A percentile compares a stretch with the other conserved stretches of the same genome.
Conservation (phyloP, 1,140 invertebrate species). For the Halictus rubicundus region DNA sequence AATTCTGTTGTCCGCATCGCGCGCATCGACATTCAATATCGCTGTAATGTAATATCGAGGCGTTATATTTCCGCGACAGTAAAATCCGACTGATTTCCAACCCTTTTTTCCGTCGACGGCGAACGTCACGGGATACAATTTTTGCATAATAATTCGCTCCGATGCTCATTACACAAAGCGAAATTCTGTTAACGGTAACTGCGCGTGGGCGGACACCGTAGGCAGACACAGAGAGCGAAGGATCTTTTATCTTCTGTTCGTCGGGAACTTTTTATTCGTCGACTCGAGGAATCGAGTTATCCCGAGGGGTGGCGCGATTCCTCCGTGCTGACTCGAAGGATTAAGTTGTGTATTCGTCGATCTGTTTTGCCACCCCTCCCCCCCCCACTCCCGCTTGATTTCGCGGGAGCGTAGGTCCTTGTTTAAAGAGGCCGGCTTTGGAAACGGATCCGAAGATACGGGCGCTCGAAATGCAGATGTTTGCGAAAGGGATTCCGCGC, state of each 20-base stretch:
- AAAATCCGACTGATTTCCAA: neutral
- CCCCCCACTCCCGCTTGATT: conserved; percentile 7
- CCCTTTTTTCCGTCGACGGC: neutral
- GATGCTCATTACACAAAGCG: neutral
- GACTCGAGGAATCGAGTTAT: neutral
- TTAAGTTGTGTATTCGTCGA: conserved; percentile 2
- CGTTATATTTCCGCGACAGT: neutral
- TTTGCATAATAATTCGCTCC: neutral
- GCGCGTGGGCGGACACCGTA: neutral
- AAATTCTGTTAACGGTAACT: neutral
- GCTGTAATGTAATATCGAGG: conserved; percentile 20
- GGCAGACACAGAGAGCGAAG: neutral
- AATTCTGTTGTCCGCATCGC: neutral
- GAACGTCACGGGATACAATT: neutral
- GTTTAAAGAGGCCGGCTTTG: conserved; percentile 44
- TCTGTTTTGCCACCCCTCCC: neutral
- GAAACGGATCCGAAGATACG: conserved; percentile 35
- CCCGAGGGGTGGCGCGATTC: neutral
- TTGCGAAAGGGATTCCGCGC: conserved; percentile 49
- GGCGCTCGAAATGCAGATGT: conserved; percentile 41
- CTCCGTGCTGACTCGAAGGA: neutral
- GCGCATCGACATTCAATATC: conserved; percentile 4
- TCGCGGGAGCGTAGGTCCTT: neutral
- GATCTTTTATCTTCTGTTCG: neutral
- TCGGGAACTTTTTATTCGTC: neutral